Evolutionary conservation across 2,888 invertebrate genomes (phyloP).

Genomic region (Drosophila greeni): DNA sequence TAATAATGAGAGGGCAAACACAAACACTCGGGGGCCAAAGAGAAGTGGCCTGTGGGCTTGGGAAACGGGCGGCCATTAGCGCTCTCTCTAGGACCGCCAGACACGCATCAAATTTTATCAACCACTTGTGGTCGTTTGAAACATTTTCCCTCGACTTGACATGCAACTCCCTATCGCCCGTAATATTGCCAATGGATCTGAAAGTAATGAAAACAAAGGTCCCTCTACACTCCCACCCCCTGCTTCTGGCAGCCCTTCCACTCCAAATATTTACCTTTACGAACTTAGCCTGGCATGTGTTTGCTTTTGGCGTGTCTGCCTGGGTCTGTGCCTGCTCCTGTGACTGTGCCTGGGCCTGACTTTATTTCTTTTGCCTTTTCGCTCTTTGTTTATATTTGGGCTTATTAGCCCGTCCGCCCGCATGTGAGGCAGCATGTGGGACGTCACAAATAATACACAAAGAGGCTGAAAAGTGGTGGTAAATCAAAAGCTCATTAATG

Average conservation of each 20-base stretch:
- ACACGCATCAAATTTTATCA: slow-evolving; percentile 66
- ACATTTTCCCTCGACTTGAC: slow-evolving; percentile 53
- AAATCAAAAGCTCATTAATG: slow-evolving; percentile 71
- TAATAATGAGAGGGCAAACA: slow-evolving; percentile 45
- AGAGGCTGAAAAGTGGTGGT: slow-evolving; percentile 46
- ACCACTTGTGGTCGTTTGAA: slow-evolving; percentile 69
- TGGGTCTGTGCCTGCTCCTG: slow-evolving; percentile 5
- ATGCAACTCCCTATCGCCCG: slow-evolving; percentile 41
- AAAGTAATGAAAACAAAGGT: slow-evolving; percentile 59
- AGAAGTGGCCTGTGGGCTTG: slow-evolving; percentile 14
- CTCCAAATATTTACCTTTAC: slow-evolving; percentile 33
- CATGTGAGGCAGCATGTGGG: slow-evolving; percentile 11
- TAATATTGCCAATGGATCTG: slow-evolving; percentile 50
- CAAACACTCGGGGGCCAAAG: slow-evolving; percentile 17
- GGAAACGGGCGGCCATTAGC: slow-evolving; percentile 31
- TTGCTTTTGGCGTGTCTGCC: slow-evolving; percentile 61
- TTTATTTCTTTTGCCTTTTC: slow-evolving; percentile 40
- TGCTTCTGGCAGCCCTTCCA: neutral
- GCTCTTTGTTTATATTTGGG: slow-evolving; percentile 53
- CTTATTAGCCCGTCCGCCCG: slow-evolving; percentile 53
- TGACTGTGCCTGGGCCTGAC: slow-evolving; percentile 38
- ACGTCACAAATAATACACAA: slow-evolving; percentile 32
- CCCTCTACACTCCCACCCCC: neutral
- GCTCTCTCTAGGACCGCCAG: slow-evolving; percentile 36
- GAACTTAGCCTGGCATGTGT: slow-evolving; percentile 46